Evolutionary conservation across 2,113 vertebrate genomes (phyloP), one percentile per base, ranked within the genome.

Genomic region (Ceuthmochares aereus): DNA sequence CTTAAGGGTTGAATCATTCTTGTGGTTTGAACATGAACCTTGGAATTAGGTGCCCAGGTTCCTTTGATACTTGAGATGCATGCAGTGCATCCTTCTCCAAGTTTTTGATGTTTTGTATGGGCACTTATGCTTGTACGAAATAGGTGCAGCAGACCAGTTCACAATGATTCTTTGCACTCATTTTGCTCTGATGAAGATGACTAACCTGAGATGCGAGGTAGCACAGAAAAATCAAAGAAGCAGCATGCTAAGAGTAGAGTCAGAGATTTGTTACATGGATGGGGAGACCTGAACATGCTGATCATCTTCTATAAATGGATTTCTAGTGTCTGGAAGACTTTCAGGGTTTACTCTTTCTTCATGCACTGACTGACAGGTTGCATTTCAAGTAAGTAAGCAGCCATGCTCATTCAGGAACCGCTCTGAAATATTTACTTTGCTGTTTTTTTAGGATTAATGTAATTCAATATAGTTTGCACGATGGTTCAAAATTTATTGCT

Each of bases 1-100:
- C 32, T 70, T 68, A 25, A 16, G 12, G 1, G 2, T 59, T 77
- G 52, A 81, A 70, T 64, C 8, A 34, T 29, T 5, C 5, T 56
- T 25, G 4, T 62, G 12, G 47, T 81, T 74, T 1, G 8, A 76
- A 69, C 25, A 77, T 1, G 5, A 4, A 15, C 26, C 30, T 30
- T 37, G 25, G 37, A 70, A 67, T 73, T 80, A 23, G 9, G 16
- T 29, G 42, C 52, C 4, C 6, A 67, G 27, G 42, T 52, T n/a
- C 21, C 12, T 52, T 54, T 69, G 43, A 55, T 81, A 4, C 10
- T 68, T 52, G 34, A 82, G 25, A 14, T 40, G 10, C 54, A 34
- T 0, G 0, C 6, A 55, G 6, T 15, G 3, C 6, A 22, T 55
- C 13, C 11, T 70, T 22, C 37, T 64, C 26, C 10, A 23, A 8